Conservation (phyloP, 35 echinoderm and acorn worm genomes). For the Amphiura filiformis region DNA sequence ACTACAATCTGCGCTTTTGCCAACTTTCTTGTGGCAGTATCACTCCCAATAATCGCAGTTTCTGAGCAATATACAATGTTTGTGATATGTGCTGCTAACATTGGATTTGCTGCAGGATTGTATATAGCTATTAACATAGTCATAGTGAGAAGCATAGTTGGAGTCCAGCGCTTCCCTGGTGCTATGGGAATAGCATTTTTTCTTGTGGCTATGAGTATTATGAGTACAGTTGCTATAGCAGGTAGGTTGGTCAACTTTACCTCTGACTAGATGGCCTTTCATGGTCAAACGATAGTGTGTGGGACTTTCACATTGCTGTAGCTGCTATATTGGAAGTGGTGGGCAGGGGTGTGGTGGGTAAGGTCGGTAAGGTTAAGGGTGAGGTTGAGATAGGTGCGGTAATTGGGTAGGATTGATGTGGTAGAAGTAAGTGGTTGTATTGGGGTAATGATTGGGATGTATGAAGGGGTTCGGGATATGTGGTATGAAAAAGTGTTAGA, state of each 20-base stretch:
- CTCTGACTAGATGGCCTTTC: too few species aligned
- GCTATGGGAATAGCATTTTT: background rate
- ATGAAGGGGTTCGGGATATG: too few species aligned
- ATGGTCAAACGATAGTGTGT: too few species aligned
- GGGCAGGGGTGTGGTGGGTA: too few species aligned
- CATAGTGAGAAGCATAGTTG: background rate
- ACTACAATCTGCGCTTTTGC: background rate
- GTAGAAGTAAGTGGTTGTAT: too few species aligned
- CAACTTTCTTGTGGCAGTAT: background rate
- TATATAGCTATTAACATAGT: background rate
- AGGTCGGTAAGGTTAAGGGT: too few species aligned
- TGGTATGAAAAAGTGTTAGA: too few species aligned
- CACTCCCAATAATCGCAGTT: background rate
- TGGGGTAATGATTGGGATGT: too few species aligned
- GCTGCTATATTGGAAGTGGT: too few species aligned
- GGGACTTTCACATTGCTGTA: too few species aligned
- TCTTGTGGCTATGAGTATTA: background rate
- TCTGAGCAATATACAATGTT: background rate
- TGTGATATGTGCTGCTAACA: background rate
- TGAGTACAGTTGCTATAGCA: background rate
- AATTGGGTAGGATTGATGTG: too few species aligned
- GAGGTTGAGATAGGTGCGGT: too few species aligned
- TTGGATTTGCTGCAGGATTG: background rate
- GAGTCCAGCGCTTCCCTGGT: background rate
- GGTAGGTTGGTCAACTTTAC: background rate